A percentile compares a stretch with the other conserved stretches of the same genome.
Conservation (phyloP, 2,113 vertebrate genomes). For the Otus sunia region DNA sequence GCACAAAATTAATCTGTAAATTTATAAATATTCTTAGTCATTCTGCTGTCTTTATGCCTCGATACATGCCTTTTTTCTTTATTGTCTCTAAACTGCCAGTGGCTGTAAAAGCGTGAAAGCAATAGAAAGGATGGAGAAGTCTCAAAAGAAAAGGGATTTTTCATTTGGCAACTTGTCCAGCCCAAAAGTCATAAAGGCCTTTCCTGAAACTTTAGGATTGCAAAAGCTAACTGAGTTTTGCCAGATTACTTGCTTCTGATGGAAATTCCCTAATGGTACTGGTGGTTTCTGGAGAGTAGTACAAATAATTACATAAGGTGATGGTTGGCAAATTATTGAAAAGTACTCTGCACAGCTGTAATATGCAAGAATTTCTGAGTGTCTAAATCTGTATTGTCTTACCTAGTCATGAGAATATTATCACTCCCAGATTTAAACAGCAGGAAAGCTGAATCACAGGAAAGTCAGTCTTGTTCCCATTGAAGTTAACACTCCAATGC, state of each 20-base stretch:
- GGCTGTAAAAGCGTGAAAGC: not conserved
- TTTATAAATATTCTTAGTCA: not conserved
- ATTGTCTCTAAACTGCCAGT: not conserved
- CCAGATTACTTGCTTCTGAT: not conserved
- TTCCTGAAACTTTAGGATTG: constrained; percentile 3
- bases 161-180: not conserved
- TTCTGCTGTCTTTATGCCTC: not conserved
- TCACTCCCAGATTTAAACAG: not conserved
- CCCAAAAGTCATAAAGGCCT: not conserved
- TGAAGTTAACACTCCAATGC: not conserved
- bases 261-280: not conserved
- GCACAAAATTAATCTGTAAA: not conserved
- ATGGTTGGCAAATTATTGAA: not conserved
- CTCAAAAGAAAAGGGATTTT: not conserved
- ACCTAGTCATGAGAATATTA: not conserved
- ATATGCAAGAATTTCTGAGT: not conserved
- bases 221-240: not conserved
- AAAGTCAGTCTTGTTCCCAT: not conserved
- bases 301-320: not conserved
- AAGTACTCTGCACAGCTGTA: not conserved
- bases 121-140: not conserved
- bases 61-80: not conserved
- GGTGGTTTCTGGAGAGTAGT: not conserved
- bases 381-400: not conserved
- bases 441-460: not conserved